Evolutionary conservation across 2,113 vertebrate genomes (phyloP), one percentile per base, ranked within the genome.

Genomic region (Prochilodus magdalenae): DNA sequence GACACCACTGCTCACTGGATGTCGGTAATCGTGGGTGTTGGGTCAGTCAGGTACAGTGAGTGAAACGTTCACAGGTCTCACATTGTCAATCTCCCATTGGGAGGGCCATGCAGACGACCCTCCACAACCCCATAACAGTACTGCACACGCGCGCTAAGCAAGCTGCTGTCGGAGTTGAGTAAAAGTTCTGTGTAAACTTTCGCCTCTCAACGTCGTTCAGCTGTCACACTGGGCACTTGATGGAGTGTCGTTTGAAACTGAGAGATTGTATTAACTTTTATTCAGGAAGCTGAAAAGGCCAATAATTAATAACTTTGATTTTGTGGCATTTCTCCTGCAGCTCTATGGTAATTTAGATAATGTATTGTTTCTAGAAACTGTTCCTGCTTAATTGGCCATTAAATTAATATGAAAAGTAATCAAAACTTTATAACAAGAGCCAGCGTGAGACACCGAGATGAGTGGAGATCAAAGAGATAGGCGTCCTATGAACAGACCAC

Each of bases 271-370:
- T 49, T 30, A 18, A 76, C 78, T 84, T 73, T 67, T 79, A 75
- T 86, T 79, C 86, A 80, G 85, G 67, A 83, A 88, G 84, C 74
- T 71, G 77, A 27, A 74, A 89, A 88, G 65, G 60, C 57, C 59
- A 51, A 77, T 87, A 84, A 88, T 89, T 85, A 86, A 87, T 86
- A 84, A 78, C 40, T 49, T 62, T 16, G 62, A 69, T 84, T 30
- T 69, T 69, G 71, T 53, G 60, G 44, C 33, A 63, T 78, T 88
- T 82, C 51, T 72, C 62, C 72, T 59, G 73, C 80, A 59, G 72
- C 20, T 69, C 15, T 57, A 36, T 60, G 60, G 47, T 84, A 66
- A 77, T 77, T 77, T 84, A 30, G 83, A 44, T 85, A 80, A 70
- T 76, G 85, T 81, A 57, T 81, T 44, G 73, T 77, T 67, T 79